Percentiles rank a stretch among this genome's conserved stretches.
Conservation (phyloP, 2,113 vertebrate species). For the Rhea americana region DNA sequence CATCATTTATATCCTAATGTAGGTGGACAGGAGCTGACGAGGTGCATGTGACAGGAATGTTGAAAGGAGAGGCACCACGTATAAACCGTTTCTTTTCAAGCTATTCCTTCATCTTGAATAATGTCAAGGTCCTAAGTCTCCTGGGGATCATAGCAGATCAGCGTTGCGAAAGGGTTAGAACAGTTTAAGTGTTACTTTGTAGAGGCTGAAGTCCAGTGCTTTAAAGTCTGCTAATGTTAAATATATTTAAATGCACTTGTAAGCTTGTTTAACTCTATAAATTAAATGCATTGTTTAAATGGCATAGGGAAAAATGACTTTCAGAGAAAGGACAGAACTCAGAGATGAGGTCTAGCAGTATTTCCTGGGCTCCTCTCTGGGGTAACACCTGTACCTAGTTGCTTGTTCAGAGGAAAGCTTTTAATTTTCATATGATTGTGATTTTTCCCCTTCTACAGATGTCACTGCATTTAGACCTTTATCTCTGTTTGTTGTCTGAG, state of each 20-base stretch:
- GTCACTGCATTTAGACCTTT: neutral
- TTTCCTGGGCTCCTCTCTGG: neutral
- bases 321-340: neutral
- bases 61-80: neutral
- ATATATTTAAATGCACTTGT: neutral
- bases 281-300: neutral
- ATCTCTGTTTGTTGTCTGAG: neutral
- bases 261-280: neutral
- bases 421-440: neutral
- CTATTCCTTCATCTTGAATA: neutral
- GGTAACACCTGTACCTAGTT: neutral
- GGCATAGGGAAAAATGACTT: neutral
- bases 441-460: neutral
- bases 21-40: neutral
- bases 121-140: neutral
- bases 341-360: neutral
- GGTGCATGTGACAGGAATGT: neutral
- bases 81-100: neutral
- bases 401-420: neutral
- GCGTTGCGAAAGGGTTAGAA: neutral
- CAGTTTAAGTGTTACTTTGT: neutral
- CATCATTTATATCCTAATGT: constrained; percentile 3
- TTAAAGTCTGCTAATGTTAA: neutral
- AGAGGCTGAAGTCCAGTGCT: neutral
- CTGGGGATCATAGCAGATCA: neutral